Evolutionary conservation across 2,888 invertebrate genomes (phyloP), one percentile per base, ranked within the genome.

Genomic region (Caenorhabditis sp.): DNA sequence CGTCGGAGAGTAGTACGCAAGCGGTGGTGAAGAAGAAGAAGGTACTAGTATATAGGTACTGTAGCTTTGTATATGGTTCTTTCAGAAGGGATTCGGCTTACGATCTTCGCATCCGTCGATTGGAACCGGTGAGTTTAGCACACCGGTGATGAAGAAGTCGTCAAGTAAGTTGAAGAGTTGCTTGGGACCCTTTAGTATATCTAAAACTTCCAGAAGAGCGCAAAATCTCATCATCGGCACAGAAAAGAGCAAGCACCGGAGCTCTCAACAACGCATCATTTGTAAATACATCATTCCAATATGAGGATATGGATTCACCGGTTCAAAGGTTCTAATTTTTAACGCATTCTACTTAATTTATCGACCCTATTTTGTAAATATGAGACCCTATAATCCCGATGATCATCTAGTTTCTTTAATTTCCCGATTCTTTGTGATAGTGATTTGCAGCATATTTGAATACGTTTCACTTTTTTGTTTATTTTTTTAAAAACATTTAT

Each of bases 271-370:
- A 78, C 50, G 74, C 80, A 5, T 76, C 76, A 26, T 80, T 80
- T 61, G 75, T 80, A 14, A 80, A 80, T 58, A 72, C 62, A 10
- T 76, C 76, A 10, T 80, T 80, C 54, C 80, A 80, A 63, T 71
- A 70, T 2, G 80, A 80, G 53, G 80, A 80, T 43, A 52, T 69
- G 17, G 77, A 80, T 50, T 69, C 65, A n/a, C 61, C 56, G 26
- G 43, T 43, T 43, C 43, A 43, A 14, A 43, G 17, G n/a, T n/a
- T n/a, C n/a, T n/a, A n/a, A 43, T 17, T 43, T 43, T 43, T 5
- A 43, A 43, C 5, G 17, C 49, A 69, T 14, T 60, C 25, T 26
- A 52, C 23, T 21, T 52, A 52, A n/a, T 23, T 23, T 21, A 23
- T 23, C 21, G 8, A 8, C 4, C 12, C n/a, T 21, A 21, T 23